Conservation (phyloP, 2,797 vertebrate species). For the Fundulus diaphanus region DNA sequence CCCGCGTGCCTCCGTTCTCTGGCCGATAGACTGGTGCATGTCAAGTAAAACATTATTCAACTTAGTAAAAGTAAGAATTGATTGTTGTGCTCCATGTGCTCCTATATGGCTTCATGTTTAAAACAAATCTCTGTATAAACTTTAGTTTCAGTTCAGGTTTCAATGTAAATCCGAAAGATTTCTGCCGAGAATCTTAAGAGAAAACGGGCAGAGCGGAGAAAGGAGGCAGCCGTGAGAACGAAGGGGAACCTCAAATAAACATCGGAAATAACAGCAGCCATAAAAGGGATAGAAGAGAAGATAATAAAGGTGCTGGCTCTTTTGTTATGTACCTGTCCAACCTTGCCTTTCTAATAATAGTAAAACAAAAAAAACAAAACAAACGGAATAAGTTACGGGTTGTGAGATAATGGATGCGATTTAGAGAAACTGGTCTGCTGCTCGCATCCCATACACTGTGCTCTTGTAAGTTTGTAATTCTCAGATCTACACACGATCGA, state of each 20-base stretch:
- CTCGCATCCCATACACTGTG: conserved; percentile 16
- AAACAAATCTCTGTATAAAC: conserved; percentile 7
- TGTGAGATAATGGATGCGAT: conserved; percentile 4
- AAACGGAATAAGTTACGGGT: conserved; percentile 31
- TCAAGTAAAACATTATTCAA: background rate
- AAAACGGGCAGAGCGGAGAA: background rate
- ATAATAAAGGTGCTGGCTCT: conserved; percentile 9
- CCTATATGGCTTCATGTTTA: conserved; percentile 4
- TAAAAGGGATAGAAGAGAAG: background rate
- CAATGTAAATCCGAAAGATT: background rate
- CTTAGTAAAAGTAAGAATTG: background rate
- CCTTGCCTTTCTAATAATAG: conserved; percentile 23
- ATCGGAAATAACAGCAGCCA: conserved; percentile 21
- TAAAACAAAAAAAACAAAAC: background rate
- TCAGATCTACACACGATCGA: conserved; percentile 33
- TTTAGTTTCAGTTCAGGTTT: background rate
- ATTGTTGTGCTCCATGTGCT: background rate
- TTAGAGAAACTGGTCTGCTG: conserved; percentile 16
- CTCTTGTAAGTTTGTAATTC: conserved; percentile 8
- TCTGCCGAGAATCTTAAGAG: background rate
- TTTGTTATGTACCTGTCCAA: conserved; percentile 23
- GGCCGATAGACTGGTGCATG: background rate
- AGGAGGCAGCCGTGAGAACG: background rate
- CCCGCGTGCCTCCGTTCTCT: background rate
- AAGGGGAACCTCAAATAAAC: background rate